These are phyloP conservation scores for Neoscelio sp. DNA, from an alignment of 2,888 invertebrate genomes.

Conservation along the genomic window DNA sequence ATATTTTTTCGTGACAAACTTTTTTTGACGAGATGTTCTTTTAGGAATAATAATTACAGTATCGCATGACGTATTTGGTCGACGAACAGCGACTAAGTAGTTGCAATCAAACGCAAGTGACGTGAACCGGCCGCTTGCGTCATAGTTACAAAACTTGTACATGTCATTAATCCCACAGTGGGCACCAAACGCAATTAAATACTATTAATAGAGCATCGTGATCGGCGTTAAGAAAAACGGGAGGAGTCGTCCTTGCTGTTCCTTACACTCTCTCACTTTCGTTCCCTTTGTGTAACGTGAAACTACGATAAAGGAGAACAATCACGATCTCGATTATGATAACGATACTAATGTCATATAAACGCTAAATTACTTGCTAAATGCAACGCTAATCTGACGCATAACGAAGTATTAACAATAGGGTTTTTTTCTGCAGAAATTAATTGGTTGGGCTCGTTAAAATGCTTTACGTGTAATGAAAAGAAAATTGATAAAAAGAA, in stretches of 20 bases:
- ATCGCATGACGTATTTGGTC: constrained; percentile 40
- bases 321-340: constrained; percentile 55
- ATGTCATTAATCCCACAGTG: constrained; percentile 54
- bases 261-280: constrained; percentile 58
- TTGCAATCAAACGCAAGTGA: constrained; percentile 38
- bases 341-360: constrained; percentile 53
- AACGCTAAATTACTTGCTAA: constrained; percentile 45
- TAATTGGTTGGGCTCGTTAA: constrained; percentile 35
- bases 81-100: constrained; percentile 18
- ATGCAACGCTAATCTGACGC: constrained; percentile 41
- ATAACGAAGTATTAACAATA: constrained; percentile 40
- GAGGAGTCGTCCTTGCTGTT: constrained; percentile 61
- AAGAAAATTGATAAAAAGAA: constrained; percentile 1
- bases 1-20: constrained; percentile 3
- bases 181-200: constrained; percentile 52
- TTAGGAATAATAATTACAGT: constrained; percentile 21
- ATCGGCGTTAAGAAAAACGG: constrained; percentile 48
- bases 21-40: constrained; percentile 13
- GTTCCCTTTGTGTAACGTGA: constrained; percentile 43
- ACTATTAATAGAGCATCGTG: constrained; percentile 60
- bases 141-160: constrained; percentile 48
- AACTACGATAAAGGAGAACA: constrained; percentile 38
- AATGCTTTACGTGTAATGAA: neutral
- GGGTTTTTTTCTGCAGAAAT: constrained; percentile 31
- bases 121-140: constrained; percentile 45